Base-by-base conservation (phyloP, 1,140 invertebrate species). In the Anoplolepis gracilipes region DNA sequence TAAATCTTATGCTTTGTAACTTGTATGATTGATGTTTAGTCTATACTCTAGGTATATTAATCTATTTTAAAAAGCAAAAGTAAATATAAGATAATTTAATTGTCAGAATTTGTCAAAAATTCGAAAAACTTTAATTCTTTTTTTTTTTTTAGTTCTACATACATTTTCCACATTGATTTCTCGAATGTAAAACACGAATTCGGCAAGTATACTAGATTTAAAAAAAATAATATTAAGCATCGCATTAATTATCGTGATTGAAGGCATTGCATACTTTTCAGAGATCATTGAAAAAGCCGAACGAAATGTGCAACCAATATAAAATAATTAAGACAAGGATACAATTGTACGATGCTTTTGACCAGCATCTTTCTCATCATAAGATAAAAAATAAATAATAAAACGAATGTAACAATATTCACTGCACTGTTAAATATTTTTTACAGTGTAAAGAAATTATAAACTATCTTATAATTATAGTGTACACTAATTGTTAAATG, bases 401-500 rank as follows among this genome's bases (percentile, higher is more conserved):
- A 30, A 4, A 22, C 8, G 11, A 16, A 67, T n/a, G 13, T 39
- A 55, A n/a, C n/a, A n/a, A 70, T 42, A n/a, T 11, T 0, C 2
- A 22, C 6, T 69, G 19, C 46, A 49, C 64, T 30, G 53, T 82
- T 55, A 13, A 59, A 72, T 30, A 42, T 82, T 46, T 19, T 55
- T 72, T n/a, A n/a, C 28, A 55, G 2, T 6, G 28, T 10, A 4
- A 19, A 70, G 25, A 13, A 28, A 65, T 64, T 55, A 30, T 28
- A 28, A 13, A 85, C 72, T 30, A 64, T 87, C 85, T 81, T 59
- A 16, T 19, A 4, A 5, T 19, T 85, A n/a, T n/a, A 79, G 46
- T 49, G 16, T 49, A 49, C 19, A 87, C 85, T 90, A 90, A 90
- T 90, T 84, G 69, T 55, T 30, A 30, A 65, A 85, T 87, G 70